Evolutionary conservation across 2,888 invertebrate genomes (phyloP).

Genomic region (Desoria tigrina): DNA sequence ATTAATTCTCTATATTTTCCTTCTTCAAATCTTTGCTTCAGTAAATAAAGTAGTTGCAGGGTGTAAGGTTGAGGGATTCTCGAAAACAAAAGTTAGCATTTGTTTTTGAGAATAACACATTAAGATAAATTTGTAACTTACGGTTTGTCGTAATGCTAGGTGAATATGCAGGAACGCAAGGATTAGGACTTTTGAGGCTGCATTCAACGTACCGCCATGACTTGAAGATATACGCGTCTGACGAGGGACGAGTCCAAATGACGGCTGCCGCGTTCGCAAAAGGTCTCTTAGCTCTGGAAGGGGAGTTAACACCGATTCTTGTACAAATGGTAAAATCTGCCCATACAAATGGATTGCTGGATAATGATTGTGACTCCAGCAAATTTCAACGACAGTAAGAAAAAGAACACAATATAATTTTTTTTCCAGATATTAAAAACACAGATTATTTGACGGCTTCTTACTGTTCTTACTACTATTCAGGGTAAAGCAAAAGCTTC

Average conservation of each 20-base stretch:
- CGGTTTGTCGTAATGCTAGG: conserved; percentile 54
- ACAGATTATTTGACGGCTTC: background rate
- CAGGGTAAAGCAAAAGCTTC: conserved; percentile 92
- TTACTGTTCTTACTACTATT: background rate
- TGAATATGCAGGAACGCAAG: conserved; percentile 90
- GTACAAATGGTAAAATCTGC: conserved; percentile 99
- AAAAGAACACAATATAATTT: conserved; percentile 13
- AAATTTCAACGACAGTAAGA: conserved; percentile 91
- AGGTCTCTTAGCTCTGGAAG: conserved; percentile 93
- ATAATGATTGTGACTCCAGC: conserved; percentile 96
- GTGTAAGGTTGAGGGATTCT: too few species aligned
- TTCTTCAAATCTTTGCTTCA: too few species aligned
- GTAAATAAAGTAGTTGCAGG: too few species aligned
- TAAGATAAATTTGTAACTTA: too few species aligned
- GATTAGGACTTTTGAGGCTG: conserved; percentile 87
- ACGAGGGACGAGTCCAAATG: conserved; percentile 99
- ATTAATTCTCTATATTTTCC: too few species aligned
- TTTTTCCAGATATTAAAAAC: conserved; percentile 3
- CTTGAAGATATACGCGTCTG: conserved; percentile 98
- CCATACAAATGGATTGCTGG: conserved; percentile 89
- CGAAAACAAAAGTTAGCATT: too few species aligned
- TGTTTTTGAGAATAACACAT: too few species aligned
- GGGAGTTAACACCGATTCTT: conserved; percentile 95
- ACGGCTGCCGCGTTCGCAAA: conserved; percentile 99
- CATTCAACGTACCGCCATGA: conserved; percentile 99